Conservation (phyloP, 2,113 vertebrate species). For the Antigone vipio region DNA sequence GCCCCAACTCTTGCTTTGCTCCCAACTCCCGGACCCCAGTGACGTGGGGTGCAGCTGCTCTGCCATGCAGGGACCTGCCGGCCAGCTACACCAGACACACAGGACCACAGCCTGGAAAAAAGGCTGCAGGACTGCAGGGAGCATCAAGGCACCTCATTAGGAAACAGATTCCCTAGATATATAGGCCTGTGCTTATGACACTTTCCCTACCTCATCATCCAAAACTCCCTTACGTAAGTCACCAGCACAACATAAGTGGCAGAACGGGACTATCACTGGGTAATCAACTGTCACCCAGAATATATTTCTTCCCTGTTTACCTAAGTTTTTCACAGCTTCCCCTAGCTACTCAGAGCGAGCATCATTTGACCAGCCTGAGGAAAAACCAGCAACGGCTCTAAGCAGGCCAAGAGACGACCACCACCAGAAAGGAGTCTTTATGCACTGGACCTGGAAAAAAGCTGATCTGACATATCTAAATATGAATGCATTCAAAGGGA, state of each 20-base stretch:
- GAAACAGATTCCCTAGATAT: neutral
- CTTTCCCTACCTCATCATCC: neutral
- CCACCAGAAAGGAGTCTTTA: neutral
- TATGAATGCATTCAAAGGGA: neutral
- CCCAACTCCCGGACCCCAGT: neutral
- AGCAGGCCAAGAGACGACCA: neutral
- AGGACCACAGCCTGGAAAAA: neutral
- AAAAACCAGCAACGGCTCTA: neutral
- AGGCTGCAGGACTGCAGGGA: neutral
- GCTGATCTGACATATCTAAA: neutral
- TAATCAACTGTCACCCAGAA: neutral
- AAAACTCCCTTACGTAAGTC: neutral
- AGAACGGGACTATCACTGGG: neutral
- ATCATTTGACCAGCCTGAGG: neutral
- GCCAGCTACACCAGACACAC: neutral
- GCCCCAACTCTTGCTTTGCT: neutral
- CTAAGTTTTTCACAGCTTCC: neutral
- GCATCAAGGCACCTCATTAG: neutral
- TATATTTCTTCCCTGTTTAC: neutral
- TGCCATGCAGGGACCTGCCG: neutral
- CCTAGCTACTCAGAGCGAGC: neutral
- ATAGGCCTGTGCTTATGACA: neutral
- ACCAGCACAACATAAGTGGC: neutral
- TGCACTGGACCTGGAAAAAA: neutral
- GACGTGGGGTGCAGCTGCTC: neutral